phyloP scores from a whole-genome alignment of 2,113 vertebrate genomes.

The Parus major region DNA sequence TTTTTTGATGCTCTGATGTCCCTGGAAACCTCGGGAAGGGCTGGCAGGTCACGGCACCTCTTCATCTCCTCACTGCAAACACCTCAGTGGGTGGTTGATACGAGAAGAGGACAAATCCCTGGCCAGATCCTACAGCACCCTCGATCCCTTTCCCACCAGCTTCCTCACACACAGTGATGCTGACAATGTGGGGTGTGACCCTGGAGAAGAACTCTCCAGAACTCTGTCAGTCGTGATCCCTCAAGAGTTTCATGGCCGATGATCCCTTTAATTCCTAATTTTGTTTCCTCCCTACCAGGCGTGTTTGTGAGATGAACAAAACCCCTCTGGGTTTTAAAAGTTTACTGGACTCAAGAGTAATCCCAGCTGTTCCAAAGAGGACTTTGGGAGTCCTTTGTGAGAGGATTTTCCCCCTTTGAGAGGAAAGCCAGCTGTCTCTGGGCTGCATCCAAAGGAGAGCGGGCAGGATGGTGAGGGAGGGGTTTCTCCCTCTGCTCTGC shows the following conservation, averaged over 20 bases:
- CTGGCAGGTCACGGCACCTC: accelerated
- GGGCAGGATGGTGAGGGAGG: background rate
- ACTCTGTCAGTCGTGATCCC: accelerated
- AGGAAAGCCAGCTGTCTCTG: background rate
- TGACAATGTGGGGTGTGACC: accelerated
- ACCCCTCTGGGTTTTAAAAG: background rate
- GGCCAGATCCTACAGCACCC: background rate
- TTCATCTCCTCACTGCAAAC: background rate
- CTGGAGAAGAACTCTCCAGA: background rate
- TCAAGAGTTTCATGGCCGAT: accelerated
- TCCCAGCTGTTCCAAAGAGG: accelerated
- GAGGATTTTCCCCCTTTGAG: background rate
- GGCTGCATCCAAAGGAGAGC: background rate
- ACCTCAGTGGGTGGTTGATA: accelerated
- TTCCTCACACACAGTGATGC: background rate
- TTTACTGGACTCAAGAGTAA: background rate
- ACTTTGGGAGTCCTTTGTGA: background rate
- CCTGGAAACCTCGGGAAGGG: background rate
- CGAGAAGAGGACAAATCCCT: background rate
- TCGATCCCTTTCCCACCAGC: background rate
- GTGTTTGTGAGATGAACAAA: background rate
- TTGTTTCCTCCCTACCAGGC: background rate
- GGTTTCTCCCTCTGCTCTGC: accelerated
- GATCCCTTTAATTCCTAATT: background rate
- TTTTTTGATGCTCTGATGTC: background rate